These are phyloP conservation scores for Microctenopoma steveboyesi DNA, from an alignment of 2,797 vertebrate species.

Conservation along the genomic window DNA sequence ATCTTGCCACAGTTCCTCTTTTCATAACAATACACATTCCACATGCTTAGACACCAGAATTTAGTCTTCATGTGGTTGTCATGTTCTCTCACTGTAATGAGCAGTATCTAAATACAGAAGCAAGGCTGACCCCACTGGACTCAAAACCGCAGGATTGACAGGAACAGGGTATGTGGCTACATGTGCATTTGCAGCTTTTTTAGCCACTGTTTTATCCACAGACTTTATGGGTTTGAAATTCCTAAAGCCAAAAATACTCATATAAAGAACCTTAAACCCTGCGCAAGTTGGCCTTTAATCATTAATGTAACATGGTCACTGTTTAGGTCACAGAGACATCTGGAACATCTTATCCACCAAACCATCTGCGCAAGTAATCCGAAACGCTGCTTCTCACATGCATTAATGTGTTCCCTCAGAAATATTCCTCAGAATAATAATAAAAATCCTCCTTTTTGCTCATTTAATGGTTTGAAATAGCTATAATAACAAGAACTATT, in stretches of 20 bases:
- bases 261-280: slow-evolving; percentile 21
- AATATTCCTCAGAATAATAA: no score
- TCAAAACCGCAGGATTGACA: slow-evolving; percentile 51
- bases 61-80: slow-evolving; percentile 46
- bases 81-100: slow-evolving; percentile 58
- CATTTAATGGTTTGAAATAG: slow-evolving; percentile 48
- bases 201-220: slow-evolving; percentile 26
- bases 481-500: slow-evolving; percentile 27
- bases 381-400: slow-evolving; percentile 34
- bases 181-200: slow-evolving; percentile 20
- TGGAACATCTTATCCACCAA: slow-evolving; percentile 58
- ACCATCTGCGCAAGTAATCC: slow-evolving; percentile 52
- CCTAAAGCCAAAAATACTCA: slow-evolving; percentile 22
- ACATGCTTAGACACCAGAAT: slow-evolving; percentile 19
- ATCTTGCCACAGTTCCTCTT: slow-evolving; percentile 38
- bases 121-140: slow-evolving; percentile 48
- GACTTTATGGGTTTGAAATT: slow-evolving; percentile 19
- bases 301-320: slow-evolving; percentile 39
- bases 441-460: slow-evolving; percentile 18
- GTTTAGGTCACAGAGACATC: slow-evolving; percentile 49
- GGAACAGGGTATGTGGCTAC: slow-evolving; percentile 35
- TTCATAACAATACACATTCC: slow-evolving; percentile 58
- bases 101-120: slow-evolving; percentile 65
- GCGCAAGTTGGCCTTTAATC: slow-evolving; percentile 46
- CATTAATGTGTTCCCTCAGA: slow-evolving; percentile 32